phyloP scores from a whole-genome alignment of 2,888 invertebrate species.

The Drosophila prostipennis region DNA sequence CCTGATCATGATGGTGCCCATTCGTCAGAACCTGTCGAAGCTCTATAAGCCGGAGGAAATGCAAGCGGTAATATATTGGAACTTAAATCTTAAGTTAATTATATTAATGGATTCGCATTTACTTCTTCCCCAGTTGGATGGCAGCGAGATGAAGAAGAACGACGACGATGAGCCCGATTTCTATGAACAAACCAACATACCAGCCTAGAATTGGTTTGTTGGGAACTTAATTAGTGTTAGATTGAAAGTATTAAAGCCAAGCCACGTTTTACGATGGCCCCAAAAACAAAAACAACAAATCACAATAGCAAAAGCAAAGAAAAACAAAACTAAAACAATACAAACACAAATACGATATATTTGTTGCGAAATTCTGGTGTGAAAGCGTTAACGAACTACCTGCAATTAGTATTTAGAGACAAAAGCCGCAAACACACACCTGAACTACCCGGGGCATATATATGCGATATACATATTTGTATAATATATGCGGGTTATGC shows the following conservation, averaged over 20 bases:
- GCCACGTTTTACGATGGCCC: conserved; percentile 41
- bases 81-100: background rate
- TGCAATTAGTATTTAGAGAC: conserved; percentile 71
- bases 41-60: conserved; percentile 93
- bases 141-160: conserved; percentile 91
- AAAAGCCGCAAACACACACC: conserved; percentile 52
- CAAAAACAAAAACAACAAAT: conserved; percentile 13
- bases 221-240: conserved; percentile 55
- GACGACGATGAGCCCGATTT: conserved; percentile 97
- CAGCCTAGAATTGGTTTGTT: conserved; percentile 86
- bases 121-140: conserved; percentile 89
- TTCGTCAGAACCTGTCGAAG: conserved; percentile 88
- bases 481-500: conserved; percentile 27
- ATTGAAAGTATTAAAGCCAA: conserved; percentile 68
- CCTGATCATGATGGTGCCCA: conserved; percentile 95
- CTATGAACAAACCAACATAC: conserved; percentile 95
- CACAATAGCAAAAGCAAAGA: conserved; percentile 16
- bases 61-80: conserved; percentile 88
- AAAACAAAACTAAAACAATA: conserved; percentile 31
- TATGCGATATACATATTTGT: conserved; percentile 17
- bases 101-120: background rate
- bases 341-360: conserved; percentile 31
- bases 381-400: conserved; percentile 75
- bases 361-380: conserved; percentile 61
- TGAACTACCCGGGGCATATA: conserved; percentile 32